Percentiles rank a stretch among this genome's conserved stretches.
phyloP scores from a whole-genome alignment of 2,888 invertebrate species.

The Physocephala rufipes region DNA sequence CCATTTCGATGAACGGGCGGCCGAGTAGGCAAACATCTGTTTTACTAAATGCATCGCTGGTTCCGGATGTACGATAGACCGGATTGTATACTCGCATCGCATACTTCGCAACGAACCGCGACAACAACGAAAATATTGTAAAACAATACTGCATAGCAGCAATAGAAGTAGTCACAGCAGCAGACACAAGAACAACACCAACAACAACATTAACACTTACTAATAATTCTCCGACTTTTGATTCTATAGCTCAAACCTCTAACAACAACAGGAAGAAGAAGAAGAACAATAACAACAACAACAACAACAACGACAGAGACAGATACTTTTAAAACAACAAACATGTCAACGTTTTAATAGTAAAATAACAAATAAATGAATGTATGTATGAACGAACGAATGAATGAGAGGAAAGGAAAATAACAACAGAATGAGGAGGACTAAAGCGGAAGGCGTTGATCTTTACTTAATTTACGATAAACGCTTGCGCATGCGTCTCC shows the following conservation, averaged over 20 bases:
- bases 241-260: no score
- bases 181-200: not conserved
- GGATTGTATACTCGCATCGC: not conserved
- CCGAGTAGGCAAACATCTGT: not conserved
- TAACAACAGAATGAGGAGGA: no score
- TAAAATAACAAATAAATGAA: no score
- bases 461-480: not conserved
- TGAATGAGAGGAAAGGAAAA: not conserved
- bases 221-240: not conserved
- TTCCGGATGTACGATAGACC: conserved; percentile 16
- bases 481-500: conserved; percentile 5
- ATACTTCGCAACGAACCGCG: not conserved
- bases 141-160: not conserved
- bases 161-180: not conserved
- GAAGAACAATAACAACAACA: not conserved
- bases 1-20: no score
- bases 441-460: not conserved
- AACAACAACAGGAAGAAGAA: not conserved
- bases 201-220: not conserved
- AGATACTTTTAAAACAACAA: not conserved
- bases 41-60: not conserved
- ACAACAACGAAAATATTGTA: not conserved
- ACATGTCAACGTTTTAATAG: no score
- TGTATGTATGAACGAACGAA: no score
- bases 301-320: not conserved